These are phyloP conservation scores for Rachycentron canadum DNA, from an alignment of 2,797 vertebrate genomes.

Conservation along the genomic window DNA sequence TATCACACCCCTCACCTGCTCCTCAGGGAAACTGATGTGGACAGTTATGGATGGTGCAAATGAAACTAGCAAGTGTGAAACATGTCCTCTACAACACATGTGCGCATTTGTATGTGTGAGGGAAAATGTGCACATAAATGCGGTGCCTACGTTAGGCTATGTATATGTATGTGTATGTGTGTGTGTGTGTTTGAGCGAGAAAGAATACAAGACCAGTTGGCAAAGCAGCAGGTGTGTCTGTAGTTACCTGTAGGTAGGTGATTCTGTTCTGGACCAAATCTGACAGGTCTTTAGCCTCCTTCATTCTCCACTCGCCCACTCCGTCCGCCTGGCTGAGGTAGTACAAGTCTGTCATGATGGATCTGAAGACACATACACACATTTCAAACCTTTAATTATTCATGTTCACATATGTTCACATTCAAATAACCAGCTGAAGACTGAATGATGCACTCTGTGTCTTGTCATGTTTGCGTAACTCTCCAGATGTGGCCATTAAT, in stretches of 20 bases:
- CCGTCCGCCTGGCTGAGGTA: slow-evolving; percentile 99
- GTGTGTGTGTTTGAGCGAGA: slow-evolving; percentile 2
- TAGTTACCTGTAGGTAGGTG: slow-evolving; percentile 93
- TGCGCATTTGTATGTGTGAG: slow-evolving; percentile 26
- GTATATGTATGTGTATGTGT: neutral
- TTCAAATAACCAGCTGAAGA: neutral
- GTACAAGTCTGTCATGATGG: slow-evolving; percentile 98
- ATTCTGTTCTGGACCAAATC: slow-evolving; percentile 96
- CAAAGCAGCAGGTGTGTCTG: slow-evolving; percentile 45
- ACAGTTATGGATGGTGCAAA: slow-evolving; percentile 72
- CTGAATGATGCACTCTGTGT: neutral
- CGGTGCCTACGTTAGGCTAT: slow-evolving; percentile 3
- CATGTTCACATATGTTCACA: neutral
- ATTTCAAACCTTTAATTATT: slow-evolving; percentile 1
- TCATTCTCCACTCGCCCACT: slow-evolving; percentile 94
- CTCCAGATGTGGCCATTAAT: neutral
- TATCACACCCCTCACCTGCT: slow-evolving; percentile 67
- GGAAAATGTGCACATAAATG: slow-evolving; percentile 25
- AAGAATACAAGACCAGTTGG: slow-evolving; percentile 38
- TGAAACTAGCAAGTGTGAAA: slow-evolving; percentile 64
- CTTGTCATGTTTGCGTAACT: neutral
- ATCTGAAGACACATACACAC: slow-evolving; percentile 81
- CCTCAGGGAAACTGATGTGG: slow-evolving; percentile 48
- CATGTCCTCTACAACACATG: slow-evolving; percentile 38
- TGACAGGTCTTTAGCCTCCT: slow-evolving; percentile 96